A percentile compares a stretch with the other conserved stretches of the same genome.
These are phyloP conservation scores for Lasioglossum oenotherae DNA, from an alignment of 2,888 invertebrate genomes.

Conservation along the genomic window DNA sequence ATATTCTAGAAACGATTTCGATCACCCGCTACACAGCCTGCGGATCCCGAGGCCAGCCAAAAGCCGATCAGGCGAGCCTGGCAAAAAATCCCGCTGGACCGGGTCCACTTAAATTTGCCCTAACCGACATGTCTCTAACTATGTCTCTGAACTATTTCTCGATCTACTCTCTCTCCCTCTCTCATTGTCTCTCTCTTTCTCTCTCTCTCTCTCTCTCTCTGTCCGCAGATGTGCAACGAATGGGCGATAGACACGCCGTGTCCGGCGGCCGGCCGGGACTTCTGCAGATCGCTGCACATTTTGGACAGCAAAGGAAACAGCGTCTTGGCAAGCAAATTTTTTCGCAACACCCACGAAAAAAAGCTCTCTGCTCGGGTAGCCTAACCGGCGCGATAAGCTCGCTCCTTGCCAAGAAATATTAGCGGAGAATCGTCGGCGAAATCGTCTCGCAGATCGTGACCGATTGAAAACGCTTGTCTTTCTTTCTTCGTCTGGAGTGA, in stretches of 20 bases:
- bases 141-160: not conserved
- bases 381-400: constrained; percentile 37
- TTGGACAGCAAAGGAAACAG: constrained; percentile 88
- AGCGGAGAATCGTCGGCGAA: not conserved
- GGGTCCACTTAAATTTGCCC: not conserved
- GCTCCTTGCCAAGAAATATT: constrained; percentile 43
- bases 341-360: constrained; percentile 8
- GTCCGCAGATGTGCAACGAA: constrained; percentile 86
- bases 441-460: not conserved
- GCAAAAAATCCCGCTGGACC: not conserved
- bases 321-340: constrained; percentile 84
- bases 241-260: constrained; percentile 88
- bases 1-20: no score
- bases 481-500: not conserved
- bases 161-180: not conserved
- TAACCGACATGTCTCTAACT: not conserved
- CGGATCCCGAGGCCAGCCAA: not conserved
- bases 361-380: not conserved
- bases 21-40: not conserved
- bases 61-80: not conserved
- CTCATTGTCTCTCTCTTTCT: not conserved
- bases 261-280: constrained; percentile 87
- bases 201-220: constrained; percentile 16
- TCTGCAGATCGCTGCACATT: constrained; percentile 88
- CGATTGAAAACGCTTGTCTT: not conserved